phyloP scores from a whole-genome alignment of 2,888 invertebrate species.

The Rhamphomyia laevipes region DNA sequence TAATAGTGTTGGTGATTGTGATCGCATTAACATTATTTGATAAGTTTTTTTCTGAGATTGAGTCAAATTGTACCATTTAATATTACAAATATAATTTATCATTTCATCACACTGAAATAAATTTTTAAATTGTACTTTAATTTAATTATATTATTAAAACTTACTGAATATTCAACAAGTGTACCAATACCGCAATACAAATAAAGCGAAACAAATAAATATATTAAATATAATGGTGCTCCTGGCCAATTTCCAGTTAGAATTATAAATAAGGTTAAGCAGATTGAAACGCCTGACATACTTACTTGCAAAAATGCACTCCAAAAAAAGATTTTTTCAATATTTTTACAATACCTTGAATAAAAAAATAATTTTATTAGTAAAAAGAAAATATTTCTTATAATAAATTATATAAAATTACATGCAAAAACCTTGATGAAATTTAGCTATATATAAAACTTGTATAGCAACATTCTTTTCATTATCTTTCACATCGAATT shows the following conservation, averaged over 20 bases:
- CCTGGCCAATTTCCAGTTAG: neutral
- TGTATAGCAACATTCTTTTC: too few relatives aligned
- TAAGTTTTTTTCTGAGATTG: neutral
- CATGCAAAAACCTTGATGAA: too few relatives aligned
- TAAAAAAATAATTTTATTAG: too few relatives aligned
- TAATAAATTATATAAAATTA: too few relatives aligned
- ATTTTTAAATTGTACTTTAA: too few relatives aligned
- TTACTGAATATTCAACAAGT: neutral
- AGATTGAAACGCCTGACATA: neutral
- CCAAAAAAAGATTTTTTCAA: neutral
- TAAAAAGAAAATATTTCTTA: too few relatives aligned
- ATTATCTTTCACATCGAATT: too few relatives aligned
- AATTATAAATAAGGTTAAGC: neutral
- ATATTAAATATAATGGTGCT: neutral
- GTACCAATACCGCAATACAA: neutral
- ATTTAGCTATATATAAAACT: too few relatives aligned
- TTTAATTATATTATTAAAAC: neutral
- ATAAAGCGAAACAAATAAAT: neutral
- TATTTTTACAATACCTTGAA: too few relatives aligned
- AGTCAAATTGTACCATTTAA: too few relatives aligned
- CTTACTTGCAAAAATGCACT: neutral
- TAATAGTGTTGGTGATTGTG: neutral
- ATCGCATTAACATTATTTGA: neutral
- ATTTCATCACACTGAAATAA: too few relatives aligned
- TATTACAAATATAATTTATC: too few relatives aligned